Base-by-base conservation (phyloP, 2,888 invertebrate genomes). In the Drosophila borealis region DNA sequence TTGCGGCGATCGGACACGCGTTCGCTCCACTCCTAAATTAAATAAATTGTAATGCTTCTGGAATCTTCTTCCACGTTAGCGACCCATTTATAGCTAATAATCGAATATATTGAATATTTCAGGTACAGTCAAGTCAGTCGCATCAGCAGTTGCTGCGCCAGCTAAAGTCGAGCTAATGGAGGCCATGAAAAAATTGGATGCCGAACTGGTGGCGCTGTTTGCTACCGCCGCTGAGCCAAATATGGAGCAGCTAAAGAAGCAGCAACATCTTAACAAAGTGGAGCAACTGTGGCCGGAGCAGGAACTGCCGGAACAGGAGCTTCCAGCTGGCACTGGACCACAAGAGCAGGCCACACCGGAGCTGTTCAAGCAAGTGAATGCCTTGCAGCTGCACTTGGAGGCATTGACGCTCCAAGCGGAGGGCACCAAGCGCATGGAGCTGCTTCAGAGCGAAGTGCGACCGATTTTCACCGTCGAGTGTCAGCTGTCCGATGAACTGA, bases 151-250 rank as follows among this genome's bases (percentile, higher is more conserved):
- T 54, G 72, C 73, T 49, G 61, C 64, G 19, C 75, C 75, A 64
- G 78, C 78, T 59, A 89, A 90, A 85, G 86, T 80, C 65, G 90
- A 90, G 78, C 81, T 90, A 81, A 89, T 90, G 78, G 90, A 91
- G 76, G 91, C 91, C 53, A 91, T 91, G 90, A 91, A 88, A 61
- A 91, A 91, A 80, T 67, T 91, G 50, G 90, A 91, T 74, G 91
- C 90, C 14, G 90, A 89, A 65, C 65, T 90, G 70, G 90, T 89
- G 41, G 90, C 90, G 45, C 69, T 91, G 10, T 88, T 91, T 67
- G 90, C 91, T 41, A 84, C 81, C 4, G 81, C 82, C 14, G 76
- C 77, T 6, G 86, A 85, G 39, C 81, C 81, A 4, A 44, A 62
- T n/a, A 62, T 81, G 68, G 81, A 85, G 36, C 79, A 75, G 55